These are phyloP conservation scores for Luffia ferchaultella DNA, from an alignment of 2,888 invertebrate species.

Conservation along the genomic window DNA sequence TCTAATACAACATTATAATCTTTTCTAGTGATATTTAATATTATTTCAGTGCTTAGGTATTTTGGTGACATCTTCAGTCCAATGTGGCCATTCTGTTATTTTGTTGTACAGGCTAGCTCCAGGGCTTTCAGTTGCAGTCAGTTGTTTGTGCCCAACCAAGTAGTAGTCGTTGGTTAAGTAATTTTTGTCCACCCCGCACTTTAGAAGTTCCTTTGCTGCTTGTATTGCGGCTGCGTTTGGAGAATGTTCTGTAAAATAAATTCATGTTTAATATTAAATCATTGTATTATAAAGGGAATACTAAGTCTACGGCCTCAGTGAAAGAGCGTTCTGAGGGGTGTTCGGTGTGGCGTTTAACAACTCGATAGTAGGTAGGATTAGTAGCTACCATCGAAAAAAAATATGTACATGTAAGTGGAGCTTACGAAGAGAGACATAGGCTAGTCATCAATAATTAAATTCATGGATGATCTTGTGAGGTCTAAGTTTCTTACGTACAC, in stretches of 20 bases:
- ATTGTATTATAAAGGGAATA: too few relatives aligned
- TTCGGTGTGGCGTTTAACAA: too few relatives aligned
- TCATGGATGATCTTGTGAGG: too few relatives aligned
- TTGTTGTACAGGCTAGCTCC: constrained; percentile 38
- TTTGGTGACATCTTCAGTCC: constrained; percentile 31
- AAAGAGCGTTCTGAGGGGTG: too few relatives aligned
- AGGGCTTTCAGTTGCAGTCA: constrained; percentile 5
- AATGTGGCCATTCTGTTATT: constrained; percentile 54
- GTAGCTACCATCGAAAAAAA: too few relatives aligned
- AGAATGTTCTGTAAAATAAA: constrained; percentile 50
- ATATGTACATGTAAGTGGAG: too few relatives aligned
- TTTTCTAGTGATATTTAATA: neutral
- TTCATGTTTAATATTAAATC: neutral
- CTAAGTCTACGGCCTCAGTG: too few relatives aligned
- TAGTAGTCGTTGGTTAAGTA: constrained; percentile 57
- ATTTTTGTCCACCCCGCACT: constrained; percentile 66
- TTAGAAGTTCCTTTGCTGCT: constrained; percentile 63
- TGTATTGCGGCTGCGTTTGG: constrained; percentile 65
- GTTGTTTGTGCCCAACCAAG: constrained; percentile 3
- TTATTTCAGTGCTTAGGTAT: constrained; percentile 19
- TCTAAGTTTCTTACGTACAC: too few relatives aligned
- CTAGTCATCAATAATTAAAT: too few relatives aligned
- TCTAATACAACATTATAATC: neutral
- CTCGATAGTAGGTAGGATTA: too few relatives aligned
- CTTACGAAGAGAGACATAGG: too few relatives aligned